These are phyloP conservation scores for Notospermus geniculatus DNA, from an alignment of 1,140 invertebrate genomes.

Conservation along the genomic window DNA sequence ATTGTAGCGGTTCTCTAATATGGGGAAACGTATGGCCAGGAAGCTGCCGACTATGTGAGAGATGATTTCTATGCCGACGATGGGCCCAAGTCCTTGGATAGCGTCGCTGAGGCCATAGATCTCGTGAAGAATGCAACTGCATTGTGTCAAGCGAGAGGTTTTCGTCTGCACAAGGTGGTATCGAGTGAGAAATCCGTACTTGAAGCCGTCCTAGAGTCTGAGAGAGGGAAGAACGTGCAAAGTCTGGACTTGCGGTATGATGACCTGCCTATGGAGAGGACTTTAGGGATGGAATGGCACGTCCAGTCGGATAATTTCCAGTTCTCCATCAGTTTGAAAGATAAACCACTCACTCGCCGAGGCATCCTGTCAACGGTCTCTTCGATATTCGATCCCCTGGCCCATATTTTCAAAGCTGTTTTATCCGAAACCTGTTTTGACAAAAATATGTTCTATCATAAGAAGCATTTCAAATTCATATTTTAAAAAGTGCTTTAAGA, in stretches of 20 bases:
- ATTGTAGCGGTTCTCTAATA: too few relatives aligned
- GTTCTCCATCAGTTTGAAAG: too few relatives aligned
- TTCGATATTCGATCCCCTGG: too few relatives aligned
- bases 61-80: conserved; percentile 29
- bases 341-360: too few relatives aligned
- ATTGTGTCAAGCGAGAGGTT: neutral
- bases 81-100: conserved; percentile 14
- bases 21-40: neutral
- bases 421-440: too few relatives aligned
- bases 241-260: conserved; percentile 1
- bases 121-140: neutral
- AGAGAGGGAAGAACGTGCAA: conserved; percentile 5
- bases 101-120: conserved; percentile 18
- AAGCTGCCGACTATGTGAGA: conserved; percentile 13
- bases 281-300: conserved; percentile 9
- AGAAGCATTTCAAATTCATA: too few relatives aligned
- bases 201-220: conserved; percentile 10
- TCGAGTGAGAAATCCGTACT: conserved; percentile 10
- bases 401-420: too few relatives aligned
- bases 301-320: too few relatives aligned
- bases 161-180: neutral
- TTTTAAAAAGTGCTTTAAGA: too few relatives aligned
- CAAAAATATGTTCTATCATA: too few relatives aligned
- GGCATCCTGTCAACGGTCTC: too few relatives aligned
- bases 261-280: too few relatives aligned